phyloP scores from a whole-genome alignment of 2,888 invertebrate genomes.

The Notocelia uddmanniana region DNA sequence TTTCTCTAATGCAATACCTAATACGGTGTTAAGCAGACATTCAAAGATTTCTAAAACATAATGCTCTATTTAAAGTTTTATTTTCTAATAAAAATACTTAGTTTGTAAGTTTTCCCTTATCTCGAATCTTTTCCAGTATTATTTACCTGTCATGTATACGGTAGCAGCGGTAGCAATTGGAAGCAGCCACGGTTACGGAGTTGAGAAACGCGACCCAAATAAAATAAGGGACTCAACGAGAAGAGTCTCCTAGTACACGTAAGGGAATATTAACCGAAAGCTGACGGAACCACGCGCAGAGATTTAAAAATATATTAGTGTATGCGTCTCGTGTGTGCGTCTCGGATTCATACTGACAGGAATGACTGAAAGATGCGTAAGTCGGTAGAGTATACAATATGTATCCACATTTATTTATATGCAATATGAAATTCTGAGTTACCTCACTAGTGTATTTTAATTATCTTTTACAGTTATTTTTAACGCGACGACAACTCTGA shows the following conservation, averaged over 20 bases:
- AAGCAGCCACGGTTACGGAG: background rate
- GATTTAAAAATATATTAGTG: background rate
- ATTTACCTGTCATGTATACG: slow-evolving; percentile 12
- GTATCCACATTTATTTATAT: slow-evolving; percentile 29
- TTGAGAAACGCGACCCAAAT: slow-evolving; percentile 2
- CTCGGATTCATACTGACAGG: slow-evolving; percentile 23
- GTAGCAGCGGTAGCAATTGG: slow-evolving; percentile 12
- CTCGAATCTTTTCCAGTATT: slow-evolving; percentile 40
- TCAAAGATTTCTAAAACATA: background rate
- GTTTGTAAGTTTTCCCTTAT: slow-evolving; percentile 37
- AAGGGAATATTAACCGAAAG: background rate
- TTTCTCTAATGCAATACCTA: background rate
- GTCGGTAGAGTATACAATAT: slow-evolving; percentile 26
- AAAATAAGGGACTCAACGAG: background rate
- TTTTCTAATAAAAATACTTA: slow-evolving; percentile 11
- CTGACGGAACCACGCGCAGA: background rate
- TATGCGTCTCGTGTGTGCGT: slow-evolving; percentile 1
- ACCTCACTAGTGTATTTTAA: slow-evolving; percentile 22
- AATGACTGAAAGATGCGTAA: slow-evolving; percentile 31
- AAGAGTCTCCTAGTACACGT: background rate
- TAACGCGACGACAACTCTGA: slow-evolving; percentile 35
- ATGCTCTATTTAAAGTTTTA: background rate
- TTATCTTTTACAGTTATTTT: slow-evolving; percentile 45
- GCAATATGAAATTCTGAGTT: slow-evolving; percentile 25
- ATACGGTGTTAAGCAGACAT: no score